Percentiles rank a stretch among this genome's conserved stretches.
Evolutionary conservation across 2,888 invertebrate species (phyloP).

Genomic region (Graphium colonna): DNA sequence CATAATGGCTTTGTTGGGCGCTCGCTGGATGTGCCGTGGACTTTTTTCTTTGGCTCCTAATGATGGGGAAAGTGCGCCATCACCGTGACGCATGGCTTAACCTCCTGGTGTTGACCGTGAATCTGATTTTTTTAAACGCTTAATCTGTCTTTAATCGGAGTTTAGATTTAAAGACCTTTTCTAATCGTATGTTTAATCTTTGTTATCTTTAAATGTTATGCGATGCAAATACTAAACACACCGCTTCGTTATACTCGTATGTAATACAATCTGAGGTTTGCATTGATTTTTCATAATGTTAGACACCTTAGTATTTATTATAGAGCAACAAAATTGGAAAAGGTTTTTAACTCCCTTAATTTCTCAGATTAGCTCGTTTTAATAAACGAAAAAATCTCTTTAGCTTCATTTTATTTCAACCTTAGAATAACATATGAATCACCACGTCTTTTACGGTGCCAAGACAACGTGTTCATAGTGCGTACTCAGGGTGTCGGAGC

Average conservation of each 20-base stretch:
- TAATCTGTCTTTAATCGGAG: conserved; percentile 65
- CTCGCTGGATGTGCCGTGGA: conserved; percentile 60
- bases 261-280: no score
- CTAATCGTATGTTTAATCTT: neutral
- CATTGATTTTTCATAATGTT: no score
- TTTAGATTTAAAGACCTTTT: conserved; percentile 29
- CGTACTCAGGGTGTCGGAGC: conserved; percentile 13
- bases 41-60: conserved; percentile 67
- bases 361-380: no score
- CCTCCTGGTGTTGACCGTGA: conserved; percentile 67
- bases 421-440: no score
- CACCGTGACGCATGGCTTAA: conserved; percentile 65
- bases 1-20: conserved; percentile 77
- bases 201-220: no score
- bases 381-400: no score
- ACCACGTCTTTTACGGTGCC: neutral
- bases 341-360: no score
- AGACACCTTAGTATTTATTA: no score
- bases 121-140: conserved; percentile 51
- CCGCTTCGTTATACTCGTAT: no score
- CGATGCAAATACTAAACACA: no score
- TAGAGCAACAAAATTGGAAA: no score
- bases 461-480: conserved; percentile 10
- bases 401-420: no score
- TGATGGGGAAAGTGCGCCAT: conserved; percentile 67